Percentiles rank a stretch among this genome's conserved stretches.
Conservation (phyloP, 2,113 vertebrate genomes). For the Toxostoma redivivum region DNA sequence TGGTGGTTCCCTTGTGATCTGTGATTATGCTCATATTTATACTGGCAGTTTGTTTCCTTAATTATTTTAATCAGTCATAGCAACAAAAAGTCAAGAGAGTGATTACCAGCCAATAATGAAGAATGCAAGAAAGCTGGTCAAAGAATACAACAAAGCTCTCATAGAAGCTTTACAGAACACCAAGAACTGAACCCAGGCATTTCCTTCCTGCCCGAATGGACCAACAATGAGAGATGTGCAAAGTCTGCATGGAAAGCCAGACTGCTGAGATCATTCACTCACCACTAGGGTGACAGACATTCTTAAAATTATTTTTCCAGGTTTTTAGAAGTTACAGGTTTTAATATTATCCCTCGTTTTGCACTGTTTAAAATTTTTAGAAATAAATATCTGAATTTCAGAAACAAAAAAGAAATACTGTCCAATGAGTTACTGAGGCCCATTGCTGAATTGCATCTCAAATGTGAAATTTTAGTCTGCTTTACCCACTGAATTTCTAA, state of each 20-base stretch:
- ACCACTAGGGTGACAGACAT: neutral
- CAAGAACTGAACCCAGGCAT: constrained; percentile 71
- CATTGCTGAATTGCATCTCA: neutral
- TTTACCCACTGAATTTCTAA: neutral
- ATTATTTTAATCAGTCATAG: constrained; percentile 85
- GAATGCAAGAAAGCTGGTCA: constrained; percentile 81
- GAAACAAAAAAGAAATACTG: neutral
- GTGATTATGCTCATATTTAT: constrained; percentile 40
- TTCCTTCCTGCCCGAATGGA: neutral
- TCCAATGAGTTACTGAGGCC: neutral
- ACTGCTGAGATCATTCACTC: neutral
- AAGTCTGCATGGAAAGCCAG: neutral
- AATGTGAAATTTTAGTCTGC: neutral
- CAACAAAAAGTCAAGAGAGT: constrained; percentile 91
- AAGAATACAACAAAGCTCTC: constrained; percentile 87
- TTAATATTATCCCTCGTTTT: neutral
- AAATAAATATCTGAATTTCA: neutral
- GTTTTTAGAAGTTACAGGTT: neutral
- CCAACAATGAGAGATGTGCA: constrained; percentile 2
- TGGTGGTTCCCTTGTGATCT: neutral
- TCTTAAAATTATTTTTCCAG: neutral
- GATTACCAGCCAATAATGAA: constrained; percentile 85
- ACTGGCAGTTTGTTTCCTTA: constrained; percentile 63
- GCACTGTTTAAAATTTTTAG: neutral
- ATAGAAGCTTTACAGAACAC: constrained; percentile 81